Percentiles rank a stretch among this genome's conserved stretches.
phyloP scores from a whole-genome alignment of 2,888 invertebrate species.

The Orthosia incerta region DNA sequence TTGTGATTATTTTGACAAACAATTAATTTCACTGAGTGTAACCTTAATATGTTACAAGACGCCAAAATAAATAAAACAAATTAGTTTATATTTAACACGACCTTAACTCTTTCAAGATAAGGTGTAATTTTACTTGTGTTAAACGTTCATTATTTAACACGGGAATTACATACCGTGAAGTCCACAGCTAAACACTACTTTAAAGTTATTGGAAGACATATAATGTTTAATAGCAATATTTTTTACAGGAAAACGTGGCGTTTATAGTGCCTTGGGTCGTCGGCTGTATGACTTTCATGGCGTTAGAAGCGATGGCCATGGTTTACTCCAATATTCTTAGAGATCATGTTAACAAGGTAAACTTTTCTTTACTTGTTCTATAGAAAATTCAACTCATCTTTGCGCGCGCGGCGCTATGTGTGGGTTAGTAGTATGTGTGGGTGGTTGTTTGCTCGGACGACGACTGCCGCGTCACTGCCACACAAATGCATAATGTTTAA shows the following conservation, averaged over 20 bases:
- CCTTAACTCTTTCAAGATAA: background rate
- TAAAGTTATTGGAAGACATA: slow-evolving; percentile 3
- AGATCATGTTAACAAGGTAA: slow-evolving; percentile 95
- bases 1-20: background rate
- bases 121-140: slow-evolving; percentile 5
- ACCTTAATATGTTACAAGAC: background rate
- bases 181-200: background rate
- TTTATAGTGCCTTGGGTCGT: slow-evolving; percentile 95
- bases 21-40: background rate
- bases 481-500: too few relatives aligned
- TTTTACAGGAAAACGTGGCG: slow-evolving; percentile 93
- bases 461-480: too few relatives aligned
- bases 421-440: too few relatives aligned
- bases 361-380: slow-evolving; percentile 47
- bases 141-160: slow-evolving; percentile 6
- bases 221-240: background rate
- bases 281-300: slow-evolving; percentile 95
- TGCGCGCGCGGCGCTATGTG: too few relatives aligned
- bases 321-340: slow-evolving; percentile 95
- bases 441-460: too few relatives aligned
- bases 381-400: too few relatives aligned
- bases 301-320: slow-evolving; percentile 95
- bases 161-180: background rate
- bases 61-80: background rate
- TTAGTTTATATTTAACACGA: slow-evolving; percentile 1